Conservation (phyloP, 2,888 invertebrate genomes). For the Pseudolycoriella hygida region DNA sequence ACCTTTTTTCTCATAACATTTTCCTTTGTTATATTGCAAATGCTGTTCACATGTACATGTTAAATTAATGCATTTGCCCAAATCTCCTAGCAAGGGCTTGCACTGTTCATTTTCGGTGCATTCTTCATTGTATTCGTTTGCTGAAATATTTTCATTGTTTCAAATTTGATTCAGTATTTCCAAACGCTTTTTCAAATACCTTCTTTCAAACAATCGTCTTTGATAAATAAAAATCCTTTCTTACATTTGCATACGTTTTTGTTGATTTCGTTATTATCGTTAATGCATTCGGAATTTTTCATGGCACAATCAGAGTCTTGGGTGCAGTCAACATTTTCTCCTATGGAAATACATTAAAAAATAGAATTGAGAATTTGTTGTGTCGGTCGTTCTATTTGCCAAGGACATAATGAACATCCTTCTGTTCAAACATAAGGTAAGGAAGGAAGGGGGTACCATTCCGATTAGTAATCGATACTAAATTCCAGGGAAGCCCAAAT, state of each 20-base stretch:
- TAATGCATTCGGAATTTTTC: slow-evolving; percentile 18
- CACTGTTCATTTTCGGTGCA: slow-evolving; percentile 26
- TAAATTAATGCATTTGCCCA: slow-evolving; percentile 18
- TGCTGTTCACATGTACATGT: slow-evolving; percentile 22
- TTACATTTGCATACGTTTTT: background rate
- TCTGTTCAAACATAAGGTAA: no score
- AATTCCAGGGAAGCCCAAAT: no score
- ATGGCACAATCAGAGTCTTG: slow-evolving; percentile 18
- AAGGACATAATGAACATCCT: no score
- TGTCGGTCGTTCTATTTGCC: background rate
- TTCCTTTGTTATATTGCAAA: slow-evolving; percentile 21
- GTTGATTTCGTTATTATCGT: background rate
- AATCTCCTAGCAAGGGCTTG: slow-evolving; percentile 21
- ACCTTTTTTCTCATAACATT: slow-evolving; percentile 22
- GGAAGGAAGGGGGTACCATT: no score
- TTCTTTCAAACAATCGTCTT: slow-evolving; percentile 24
- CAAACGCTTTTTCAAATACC: no score
- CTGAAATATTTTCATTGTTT: background rate
- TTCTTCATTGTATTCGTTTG: slow-evolving; percentile 17
- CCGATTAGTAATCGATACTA: no score
- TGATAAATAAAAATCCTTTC: slow-evolving; percentile 5
- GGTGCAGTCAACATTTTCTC: slow-evolving; percentile 21
- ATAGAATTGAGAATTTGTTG: background rate
- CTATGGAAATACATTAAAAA: slow-evolving; percentile 10
- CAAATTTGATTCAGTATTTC: no score